Evolutionary conservation across 2,113 vertebrate species (phyloP).

Genomic region (Cepphus grylle): DNA sequence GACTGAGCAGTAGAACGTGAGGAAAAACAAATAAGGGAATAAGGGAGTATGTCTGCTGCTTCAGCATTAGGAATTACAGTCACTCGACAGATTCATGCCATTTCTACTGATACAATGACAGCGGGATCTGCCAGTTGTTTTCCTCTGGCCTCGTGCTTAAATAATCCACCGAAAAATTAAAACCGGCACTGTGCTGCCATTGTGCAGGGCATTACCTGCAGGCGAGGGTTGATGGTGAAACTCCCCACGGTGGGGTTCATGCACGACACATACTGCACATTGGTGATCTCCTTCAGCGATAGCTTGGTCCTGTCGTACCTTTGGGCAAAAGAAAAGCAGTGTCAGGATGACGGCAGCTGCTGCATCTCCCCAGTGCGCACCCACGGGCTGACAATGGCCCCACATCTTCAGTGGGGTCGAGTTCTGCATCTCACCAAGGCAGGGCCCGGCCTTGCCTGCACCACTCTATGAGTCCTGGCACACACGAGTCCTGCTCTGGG

Average conservation of each 20-base stretch:
- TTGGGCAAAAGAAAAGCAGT: background rate
- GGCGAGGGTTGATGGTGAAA: slow-evolving; percentile 94
- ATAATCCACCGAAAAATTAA: background rate
- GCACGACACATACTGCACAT: slow-evolving; percentile 92
- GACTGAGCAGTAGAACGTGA: background rate
- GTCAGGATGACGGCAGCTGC: background rate
- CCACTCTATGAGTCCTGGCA: background rate
- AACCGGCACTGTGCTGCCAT: fast-evolving
- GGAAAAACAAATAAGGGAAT: background rate
- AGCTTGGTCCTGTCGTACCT: slow-evolving; percentile 95
- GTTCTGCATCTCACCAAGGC: background rate
- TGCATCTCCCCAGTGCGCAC: fast-evolving
- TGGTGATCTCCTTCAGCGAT: slow-evolving; percentile 88
- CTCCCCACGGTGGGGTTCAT: slow-evolving; percentile 95
- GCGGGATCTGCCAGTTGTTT: background rate
- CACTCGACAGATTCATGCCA: background rate
- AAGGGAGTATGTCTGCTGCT: background rate
- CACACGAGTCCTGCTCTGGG: background rate
- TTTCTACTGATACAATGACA: background rate
- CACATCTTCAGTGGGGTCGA: background rate
- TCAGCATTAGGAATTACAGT: background rate
- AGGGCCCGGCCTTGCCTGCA: background rate
- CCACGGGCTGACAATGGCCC: background rate
- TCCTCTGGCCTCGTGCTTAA: background rate
- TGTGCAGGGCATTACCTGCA: slow-evolving; percentile 80